Evolutionary conservation across 2,888 invertebrate species (phyloP), one percentile per base, ranked within the genome.

Genomic region (Amiota mariae): DNA sequence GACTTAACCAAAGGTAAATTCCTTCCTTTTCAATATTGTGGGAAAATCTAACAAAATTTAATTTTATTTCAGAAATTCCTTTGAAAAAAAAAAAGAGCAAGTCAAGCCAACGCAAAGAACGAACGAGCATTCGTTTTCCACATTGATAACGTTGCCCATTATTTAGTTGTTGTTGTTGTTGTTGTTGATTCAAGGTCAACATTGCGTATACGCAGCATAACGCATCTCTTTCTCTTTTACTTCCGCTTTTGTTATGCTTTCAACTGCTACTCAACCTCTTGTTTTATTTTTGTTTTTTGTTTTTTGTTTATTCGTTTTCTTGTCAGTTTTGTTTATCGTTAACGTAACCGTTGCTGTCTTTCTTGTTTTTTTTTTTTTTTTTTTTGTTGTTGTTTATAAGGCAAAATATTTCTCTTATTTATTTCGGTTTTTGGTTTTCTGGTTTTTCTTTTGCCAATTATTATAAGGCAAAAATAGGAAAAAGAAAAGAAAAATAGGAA

Each of bases 91-190:
- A 6, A 36, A 36, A 36, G 36, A 36, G 36, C 36, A 36, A 36
- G 36, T n/a, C n/a, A n/a, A n/a, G n/a, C n/a, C n/a, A n/a, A n/a
- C n/a, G n/a, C n/a, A n/a, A n/a, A n/a, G n/a, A n/a, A n/a, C 36
- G 36, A 36, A 36, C 36, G 36, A 36, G 36, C 36, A 36, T 36
- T 24, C 24, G 24, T 24, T 24, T 24, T 1, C 24, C 24, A 24
- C 24, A 18, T 67, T 13, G 67, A 46, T 20, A 47, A 48, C 47
- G 46, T 68, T 72, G 36, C 74, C 12, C 12, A 46, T 47, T 15
- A 71, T 61, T 56, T 77, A 79, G 15, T 80, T 74, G 74, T 72
- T 73, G 24, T 24, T 74, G 74, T 72, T 73, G 24, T 24, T 24
- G 74, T 76, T 76, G 75, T 80, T 36, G 36, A 54, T 13, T 54